Base-by-base conservation (phyloP, 2,797 vertebrate genomes). In the Sebastolobus altivelis region DNA sequence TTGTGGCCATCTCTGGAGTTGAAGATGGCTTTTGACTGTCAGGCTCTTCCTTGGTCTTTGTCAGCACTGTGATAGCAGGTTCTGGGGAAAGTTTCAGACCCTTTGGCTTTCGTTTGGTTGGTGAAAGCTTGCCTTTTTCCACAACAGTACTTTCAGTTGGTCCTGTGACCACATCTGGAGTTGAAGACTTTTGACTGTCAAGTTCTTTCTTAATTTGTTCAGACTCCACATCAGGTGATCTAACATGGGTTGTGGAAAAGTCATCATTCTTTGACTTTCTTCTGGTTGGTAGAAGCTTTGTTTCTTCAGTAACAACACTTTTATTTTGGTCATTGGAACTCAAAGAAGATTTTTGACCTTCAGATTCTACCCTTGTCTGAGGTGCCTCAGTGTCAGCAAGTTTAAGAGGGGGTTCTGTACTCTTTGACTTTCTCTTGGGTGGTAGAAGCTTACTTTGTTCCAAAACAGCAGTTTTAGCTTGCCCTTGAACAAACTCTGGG, bases 351-450 rank as follows among this genome's bases (percentile, higher is more conserved):
- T 14, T 63, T 22, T 56, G 46, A 35, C 2, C 18, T 62, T 79
- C 74, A 72, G 25, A 12, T 14, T 74, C 61, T 31, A 63, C 38
- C 6, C 0, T 60, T 9, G 11, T 63, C 13, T 77, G 73, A 43
- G 31, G 35, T 35, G 4, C 20, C 14, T 58, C 77, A 16, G 8
- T 14, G 12, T 82, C 72, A 35, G 60, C 12, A 58, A 2, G 31
- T 70, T 82, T 56, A 25, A 33, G 54, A 55, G 43, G 31, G 40
- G 20, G 10, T 3, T 86, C 65, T 46, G 43, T 6, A 18, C 35
- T 73, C 77, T 89, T 89, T 59, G 88, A 81, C 60, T 80, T 90
- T 81, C 82, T 89, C 38, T 4, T 89, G n/a, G 88, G 83, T 67
- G 79, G 84, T 8, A 31, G 10, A 27, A 86, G 2, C 25, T 80